These are phyloP conservation scores for Lasioglossum oenotherae DNA, from an alignment of 2,888 invertebrate species.

Conservation along the genomic window DNA sequence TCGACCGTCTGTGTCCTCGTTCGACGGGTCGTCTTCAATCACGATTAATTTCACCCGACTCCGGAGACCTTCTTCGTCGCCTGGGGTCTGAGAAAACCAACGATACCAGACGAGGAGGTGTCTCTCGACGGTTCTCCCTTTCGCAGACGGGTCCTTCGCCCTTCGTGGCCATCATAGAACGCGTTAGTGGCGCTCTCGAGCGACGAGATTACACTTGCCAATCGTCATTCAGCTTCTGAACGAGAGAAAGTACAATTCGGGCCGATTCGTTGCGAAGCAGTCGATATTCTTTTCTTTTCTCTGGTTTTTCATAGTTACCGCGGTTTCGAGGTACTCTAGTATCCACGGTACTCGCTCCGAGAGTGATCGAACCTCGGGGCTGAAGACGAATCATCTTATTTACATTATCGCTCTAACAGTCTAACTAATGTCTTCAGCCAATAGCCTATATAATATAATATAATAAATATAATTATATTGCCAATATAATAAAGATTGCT, in stretches of 20 bases:
- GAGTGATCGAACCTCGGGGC: neutral
- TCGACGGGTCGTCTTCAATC: constrained; percentile 20
- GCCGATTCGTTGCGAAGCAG: constrained; percentile 27
- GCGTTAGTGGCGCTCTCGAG: neutral
- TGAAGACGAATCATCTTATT: neutral
- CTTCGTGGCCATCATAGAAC: constrained; percentile 14
- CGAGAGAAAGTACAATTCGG: constrained; percentile 26
- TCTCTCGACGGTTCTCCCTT: neutral
- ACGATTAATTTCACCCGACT: constrained; percentile 30
- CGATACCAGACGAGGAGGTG: neutral
- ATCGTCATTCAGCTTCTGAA: constrained; percentile 17
- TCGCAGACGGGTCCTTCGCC: neutral
- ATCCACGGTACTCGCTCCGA: neutral
- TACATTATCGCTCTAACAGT: too few species aligned
- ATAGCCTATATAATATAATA: neutral
- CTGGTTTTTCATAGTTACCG: constrained; percentile 30
- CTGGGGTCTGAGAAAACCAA: neutral
- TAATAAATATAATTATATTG: too few species aligned
- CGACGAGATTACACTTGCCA: constrained; percentile 29
- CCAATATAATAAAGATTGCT: neutral
- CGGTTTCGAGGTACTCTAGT: constrained; percentile 37
- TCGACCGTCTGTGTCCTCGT: constrained; percentile 32
- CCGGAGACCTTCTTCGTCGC: neutral
- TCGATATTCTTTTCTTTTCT: constrained; percentile 24
- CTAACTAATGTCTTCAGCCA: neutral